These are phyloP conservation scores for Heterotis niloticus DNA, from an alignment of 2,113 vertebrate genomes.

Conservation along the genomic window DNA sequence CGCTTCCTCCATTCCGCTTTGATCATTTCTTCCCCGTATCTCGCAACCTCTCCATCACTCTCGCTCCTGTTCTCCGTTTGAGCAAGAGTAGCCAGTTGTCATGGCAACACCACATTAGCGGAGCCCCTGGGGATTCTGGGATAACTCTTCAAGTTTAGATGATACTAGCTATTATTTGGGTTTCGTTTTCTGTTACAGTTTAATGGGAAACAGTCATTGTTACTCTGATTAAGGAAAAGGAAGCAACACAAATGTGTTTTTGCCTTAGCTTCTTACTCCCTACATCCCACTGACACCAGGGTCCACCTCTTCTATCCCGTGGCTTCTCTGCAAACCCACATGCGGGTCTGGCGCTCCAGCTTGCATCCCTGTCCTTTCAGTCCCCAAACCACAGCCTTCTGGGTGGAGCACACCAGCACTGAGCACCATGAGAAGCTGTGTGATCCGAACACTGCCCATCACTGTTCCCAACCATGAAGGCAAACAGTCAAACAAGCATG, in stretches of 20 bases:
- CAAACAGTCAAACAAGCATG: neutral
- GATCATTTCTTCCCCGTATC: slow-evolving; percentile 19
- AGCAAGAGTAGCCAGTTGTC: slow-evolving; percentile 46
- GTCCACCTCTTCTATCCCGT: neutral
- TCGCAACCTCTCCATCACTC: slow-evolving; percentile 35
- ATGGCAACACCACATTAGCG: slow-evolving; percentile 51
- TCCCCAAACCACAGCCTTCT: neutral
- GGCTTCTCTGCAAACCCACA: neutral
- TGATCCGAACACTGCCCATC: neutral
- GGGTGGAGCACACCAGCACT: neutral
- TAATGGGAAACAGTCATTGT: neutral
- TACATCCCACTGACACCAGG: neutral
- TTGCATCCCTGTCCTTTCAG: too few relatives aligned
- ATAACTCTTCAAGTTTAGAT: slow-evolving; percentile 43
- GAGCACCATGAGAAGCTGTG: neutral
- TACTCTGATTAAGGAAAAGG: neutral
- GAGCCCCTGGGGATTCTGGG: slow-evolving; percentile 49
- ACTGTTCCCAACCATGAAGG: neutral
- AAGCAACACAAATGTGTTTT: neutral
- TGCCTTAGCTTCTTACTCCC: neutral
- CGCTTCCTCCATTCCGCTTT: slow-evolving; percentile 7
- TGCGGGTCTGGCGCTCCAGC: neutral
- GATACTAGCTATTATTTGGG: slow-evolving; percentile 36
- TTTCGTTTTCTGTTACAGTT: slow-evolving; percentile 18
- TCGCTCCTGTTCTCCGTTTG: slow-evolving; percentile 37